Evolutionary conservation across 2,888 invertebrate genomes (phyloP).

Genomic region (Yponomeuta malinellus): DNA sequence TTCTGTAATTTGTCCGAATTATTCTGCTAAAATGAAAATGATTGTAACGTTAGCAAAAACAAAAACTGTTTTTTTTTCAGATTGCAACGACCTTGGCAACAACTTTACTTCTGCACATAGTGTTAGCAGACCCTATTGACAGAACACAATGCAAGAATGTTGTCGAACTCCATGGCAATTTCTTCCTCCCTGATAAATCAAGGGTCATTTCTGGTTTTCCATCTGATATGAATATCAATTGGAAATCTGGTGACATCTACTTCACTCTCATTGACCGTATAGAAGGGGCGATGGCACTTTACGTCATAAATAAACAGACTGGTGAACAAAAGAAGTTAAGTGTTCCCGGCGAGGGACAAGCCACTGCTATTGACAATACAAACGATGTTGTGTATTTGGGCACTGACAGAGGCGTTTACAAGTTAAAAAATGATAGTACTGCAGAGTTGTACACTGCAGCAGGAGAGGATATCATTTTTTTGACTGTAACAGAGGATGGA

Average conservation of each 20-base stretch:
- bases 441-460: slow-evolving; percentile 50
- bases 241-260: slow-evolving; percentile 57
- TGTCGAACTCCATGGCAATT: slow-evolving; percentile 49
- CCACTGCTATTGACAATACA: slow-evolving; percentile 62
- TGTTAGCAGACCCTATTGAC: too few relatives aligned
- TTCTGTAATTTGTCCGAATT: too few relatives aligned
- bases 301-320: slow-evolving; percentile 41
- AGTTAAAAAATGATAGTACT: slow-evolving; percentile 54
- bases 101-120: not conserved
- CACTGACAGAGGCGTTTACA: slow-evolving; percentile 66
- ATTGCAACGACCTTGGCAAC: too few relatives aligned
- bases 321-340: slow-evolving; percentile 52
- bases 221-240: slow-evolving; percentile 60
- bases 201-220: slow-evolving; percentile 53
- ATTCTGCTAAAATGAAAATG: too few relatives aligned
- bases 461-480: slow-evolving; percentile 66
- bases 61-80: too few relatives aligned
- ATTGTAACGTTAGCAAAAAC: too few relatives aligned
- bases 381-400: slow-evolving; percentile 64
- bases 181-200: slow-evolving; percentile 40
- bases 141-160: slow-evolving; percentile 34
- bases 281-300: slow-evolving; percentile 59
- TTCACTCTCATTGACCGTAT: slow-evolving; percentile 54
- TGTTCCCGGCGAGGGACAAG: slow-evolving; percentile 60
- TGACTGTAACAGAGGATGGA: slow-evolving; percentile 52